Conservation (phyloP, 30 jellyfish, hydroid and myxozoan genomes). For the Nemopilema nomurai region DNA sequence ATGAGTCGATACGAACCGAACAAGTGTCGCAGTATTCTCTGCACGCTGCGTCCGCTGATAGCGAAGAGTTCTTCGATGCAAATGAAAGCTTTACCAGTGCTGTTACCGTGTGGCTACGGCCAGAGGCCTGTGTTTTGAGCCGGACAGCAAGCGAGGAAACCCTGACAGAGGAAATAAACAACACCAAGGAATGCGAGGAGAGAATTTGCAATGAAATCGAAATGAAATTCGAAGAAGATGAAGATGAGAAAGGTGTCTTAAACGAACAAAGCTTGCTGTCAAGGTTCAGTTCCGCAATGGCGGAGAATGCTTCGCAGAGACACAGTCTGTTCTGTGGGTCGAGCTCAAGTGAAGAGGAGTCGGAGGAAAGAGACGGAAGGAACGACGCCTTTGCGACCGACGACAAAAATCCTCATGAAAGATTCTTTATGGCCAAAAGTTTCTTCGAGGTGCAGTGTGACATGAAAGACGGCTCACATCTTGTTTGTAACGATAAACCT, state of each 20-base stretch:
- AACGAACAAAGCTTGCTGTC: background rate
- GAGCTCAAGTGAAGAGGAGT: background rate
- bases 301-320: no score
- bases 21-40: background rate
- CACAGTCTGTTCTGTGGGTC: background rate
- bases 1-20: background rate
- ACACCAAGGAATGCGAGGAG: conserved; percentile 16
- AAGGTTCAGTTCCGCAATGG: background rate
- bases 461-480: background rate
- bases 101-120: conserved; percentile 29
- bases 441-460: conserved; percentile 8
- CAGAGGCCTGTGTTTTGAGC: conserved; percentile 16
- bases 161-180: conserved; percentile 31
- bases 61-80: conserved; percentile 20
- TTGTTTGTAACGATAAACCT: background rate
- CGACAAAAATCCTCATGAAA: background rate
- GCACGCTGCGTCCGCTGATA: background rate
- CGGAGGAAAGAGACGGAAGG: background rate
- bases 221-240: conserved; percentile 18
- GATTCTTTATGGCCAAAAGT: conserved; percentile 27
- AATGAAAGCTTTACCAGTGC: conserved; percentile 26
- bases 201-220: conserved; percentile 22
- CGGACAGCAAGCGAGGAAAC: conserved; percentile 56
- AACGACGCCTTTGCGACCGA: background rate
- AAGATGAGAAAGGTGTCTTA: background rate